Conservation (phyloP, 2,113 vertebrate genomes). For the Silurus asotus region DNA sequence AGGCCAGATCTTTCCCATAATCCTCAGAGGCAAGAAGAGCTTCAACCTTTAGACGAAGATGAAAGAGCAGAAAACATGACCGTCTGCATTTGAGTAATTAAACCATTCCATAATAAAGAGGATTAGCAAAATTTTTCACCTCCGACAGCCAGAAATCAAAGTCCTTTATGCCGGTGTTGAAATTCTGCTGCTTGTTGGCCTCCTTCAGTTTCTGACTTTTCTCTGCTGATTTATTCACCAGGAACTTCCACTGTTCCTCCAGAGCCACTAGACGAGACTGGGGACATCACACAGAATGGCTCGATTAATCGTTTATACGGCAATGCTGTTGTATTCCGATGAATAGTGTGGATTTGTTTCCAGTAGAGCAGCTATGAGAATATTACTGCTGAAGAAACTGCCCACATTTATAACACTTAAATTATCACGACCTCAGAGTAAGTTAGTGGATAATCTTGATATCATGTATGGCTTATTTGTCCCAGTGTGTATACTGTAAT, state of each 20-base stretch:
- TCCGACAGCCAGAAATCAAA: slow-evolving; percentile 99
- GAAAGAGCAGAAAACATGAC: neutral
- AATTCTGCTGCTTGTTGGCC: slow-evolving; percentile 98
- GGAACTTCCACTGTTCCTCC: slow-evolving; percentile 98
- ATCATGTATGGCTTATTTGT: neutral
- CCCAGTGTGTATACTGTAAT: neutral
- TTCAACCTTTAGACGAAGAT: slow-evolving; percentile 79
- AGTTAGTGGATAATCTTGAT: neutral
- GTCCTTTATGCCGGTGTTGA: slow-evolving; percentile 99
- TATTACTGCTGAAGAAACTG: neutral
- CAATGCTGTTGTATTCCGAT: neutral
- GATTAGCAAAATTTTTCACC: slow-evolving; percentile 65
- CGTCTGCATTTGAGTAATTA: neutral
- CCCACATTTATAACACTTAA: neutral
- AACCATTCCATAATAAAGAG: neutral
- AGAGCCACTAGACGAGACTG: slow-evolving; percentile 87
- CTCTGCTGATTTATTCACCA: slow-evolving; percentile 96
- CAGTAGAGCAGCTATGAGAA: neutral
- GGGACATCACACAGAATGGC: neutral
- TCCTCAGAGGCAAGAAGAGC: slow-evolving; percentile 97
- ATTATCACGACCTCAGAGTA: neutral
- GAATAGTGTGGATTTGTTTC: neutral
- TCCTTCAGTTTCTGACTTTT: slow-evolving; percentile 99
- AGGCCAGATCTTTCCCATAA: slow-evolving; percentile 97
- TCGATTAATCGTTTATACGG: neutral